phyloP scores from a whole-genome alignment of 2,797 vertebrate genomes.

The Sebastes vulpes region DNA sequence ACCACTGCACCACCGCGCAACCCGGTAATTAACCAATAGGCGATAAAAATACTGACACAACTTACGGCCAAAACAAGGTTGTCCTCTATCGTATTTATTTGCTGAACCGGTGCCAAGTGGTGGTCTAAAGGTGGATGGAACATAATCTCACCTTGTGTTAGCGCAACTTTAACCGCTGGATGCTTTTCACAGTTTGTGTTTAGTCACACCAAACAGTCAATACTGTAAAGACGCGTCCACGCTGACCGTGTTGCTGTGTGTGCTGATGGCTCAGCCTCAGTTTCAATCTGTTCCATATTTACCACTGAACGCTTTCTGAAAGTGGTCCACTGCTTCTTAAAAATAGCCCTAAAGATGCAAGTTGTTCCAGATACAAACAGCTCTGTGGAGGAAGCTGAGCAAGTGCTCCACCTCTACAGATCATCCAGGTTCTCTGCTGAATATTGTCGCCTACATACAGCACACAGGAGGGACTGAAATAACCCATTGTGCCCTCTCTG shows the following conservation, averaged over 20 bases:
- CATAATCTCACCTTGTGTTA: neutral
- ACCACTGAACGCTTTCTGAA: slow-evolving; percentile 16
- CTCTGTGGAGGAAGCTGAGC: slow-evolving; percentile 70
- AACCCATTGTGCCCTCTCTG: slow-evolving; percentile 65
- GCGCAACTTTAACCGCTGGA: neutral
- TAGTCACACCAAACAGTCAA: neutral
- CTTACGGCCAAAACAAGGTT: neutral
- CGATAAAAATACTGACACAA: neutral
- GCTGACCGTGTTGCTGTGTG: neutral
- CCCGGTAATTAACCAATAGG: neutral
- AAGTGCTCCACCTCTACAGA: slow-evolving; percentile 68
- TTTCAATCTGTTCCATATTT: slow-evolving; percentile 24
- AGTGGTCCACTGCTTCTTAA: slow-evolving; percentile 44
- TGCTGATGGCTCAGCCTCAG: neutral
- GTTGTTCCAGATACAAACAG: slow-evolving; percentile 38
- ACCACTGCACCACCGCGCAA: too few relatives aligned
- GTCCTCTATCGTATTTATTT: neutral
- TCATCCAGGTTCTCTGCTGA: slow-evolving; percentile 60
- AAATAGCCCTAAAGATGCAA: slow-evolving; percentile 57
- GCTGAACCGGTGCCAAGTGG: neutral
- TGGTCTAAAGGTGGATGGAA: neutral
- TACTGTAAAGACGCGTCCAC: neutral
- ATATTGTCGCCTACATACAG: slow-evolving; percentile 77
- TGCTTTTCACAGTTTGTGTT: neutral
- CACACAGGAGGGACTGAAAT: slow-evolving; percentile 72